A percentile compares a stretch with the other conserved stretches of the same genome.
Conservation (phyloP, 1,140 invertebrate species). For the Drosophila ficusphila region DNA sequence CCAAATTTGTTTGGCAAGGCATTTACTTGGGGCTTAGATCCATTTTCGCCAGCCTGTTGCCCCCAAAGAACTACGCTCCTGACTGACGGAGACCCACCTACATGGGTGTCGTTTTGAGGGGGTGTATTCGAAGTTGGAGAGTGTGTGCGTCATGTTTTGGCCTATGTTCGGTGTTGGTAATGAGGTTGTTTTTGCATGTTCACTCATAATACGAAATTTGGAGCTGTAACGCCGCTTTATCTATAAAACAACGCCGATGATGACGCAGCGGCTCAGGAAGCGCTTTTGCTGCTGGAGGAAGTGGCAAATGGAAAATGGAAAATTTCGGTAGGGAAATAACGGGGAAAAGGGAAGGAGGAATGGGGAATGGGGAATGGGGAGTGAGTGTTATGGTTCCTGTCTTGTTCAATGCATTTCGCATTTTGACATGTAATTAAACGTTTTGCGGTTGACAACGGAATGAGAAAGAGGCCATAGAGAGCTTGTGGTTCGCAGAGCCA, state of each 20-base stretch:
- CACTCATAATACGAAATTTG: conserved; percentile 51
- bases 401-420: conserved; percentile 56
- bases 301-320: conserved; percentile 22
- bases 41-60: background rate
- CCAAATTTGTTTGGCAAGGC: too few species aligned
- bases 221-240: conserved; percentile 48
- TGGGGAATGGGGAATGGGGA: background rate
- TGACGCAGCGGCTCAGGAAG: conserved; percentile 42
- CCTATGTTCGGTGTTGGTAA: conserved; percentile 35
- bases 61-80: background rate
- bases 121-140: background rate
- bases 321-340: background rate
- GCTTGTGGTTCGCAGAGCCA: conserved; percentile 47
- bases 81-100: background rate
- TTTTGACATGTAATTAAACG: conserved; percentile 64
- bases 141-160: conserved; percentile 23
- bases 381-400: conserved; percentile 41
- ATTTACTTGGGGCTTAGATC: too few species aligned
- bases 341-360: too few species aligned
- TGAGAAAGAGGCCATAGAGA: conserved; percentile 23
- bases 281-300: conserved; percentile 31
- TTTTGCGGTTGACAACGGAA: conserved; percentile 53
- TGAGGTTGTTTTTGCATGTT: conserved; percentile 60
- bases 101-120: background rate
- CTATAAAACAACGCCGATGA: conserved; percentile 50